phyloP scores from a whole-genome alignment of 2,888 invertebrate genomes.

The Watsonalla cultraria region DNA sequence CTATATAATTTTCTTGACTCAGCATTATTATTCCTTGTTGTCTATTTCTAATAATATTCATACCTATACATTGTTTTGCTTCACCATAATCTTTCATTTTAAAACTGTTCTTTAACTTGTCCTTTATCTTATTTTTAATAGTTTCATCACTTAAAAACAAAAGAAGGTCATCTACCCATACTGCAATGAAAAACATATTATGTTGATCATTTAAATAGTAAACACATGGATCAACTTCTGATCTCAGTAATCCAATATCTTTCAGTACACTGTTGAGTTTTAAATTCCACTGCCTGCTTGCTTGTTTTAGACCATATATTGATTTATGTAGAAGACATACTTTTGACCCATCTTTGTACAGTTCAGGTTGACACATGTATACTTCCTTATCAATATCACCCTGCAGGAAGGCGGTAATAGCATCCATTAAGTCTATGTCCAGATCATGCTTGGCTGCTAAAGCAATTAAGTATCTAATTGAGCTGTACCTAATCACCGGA shows the following conservation, averaged over 20 bases:
- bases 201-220: constrained; percentile 6
- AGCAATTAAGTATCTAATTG: constrained; percentile 11
- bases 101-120: constrained; percentile 10
- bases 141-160: constrained; percentile 6
- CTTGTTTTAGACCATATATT: constrained; percentile 17
- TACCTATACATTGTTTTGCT: constrained; percentile 10
- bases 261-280: constrained; percentile 12
- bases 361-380: constrained; percentile 20
- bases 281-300: constrained; percentile 19
- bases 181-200: constrained; percentile 5
- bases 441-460: constrained; percentile 14
- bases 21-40: constrained; percentile 17
- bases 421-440: constrained; percentile 20
- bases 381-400: constrained; percentile 22
- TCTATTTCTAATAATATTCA: constrained; percentile 8
- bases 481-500: constrained; percentile 15
- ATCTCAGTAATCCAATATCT: constrained; percentile 10
- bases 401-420: constrained; percentile 19
- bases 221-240: constrained; percentile 13
- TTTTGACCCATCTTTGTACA: constrained; percentile 6
- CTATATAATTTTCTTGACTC: constrained; percentile 22
- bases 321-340: constrained; percentile 20
- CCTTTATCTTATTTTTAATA: neutral
- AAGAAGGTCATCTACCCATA: constrained; percentile 14
- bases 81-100: constrained; percentile 12